Base-by-base conservation (phyloP, 2,113 vertebrate species). In the Colius striatus region DNA sequence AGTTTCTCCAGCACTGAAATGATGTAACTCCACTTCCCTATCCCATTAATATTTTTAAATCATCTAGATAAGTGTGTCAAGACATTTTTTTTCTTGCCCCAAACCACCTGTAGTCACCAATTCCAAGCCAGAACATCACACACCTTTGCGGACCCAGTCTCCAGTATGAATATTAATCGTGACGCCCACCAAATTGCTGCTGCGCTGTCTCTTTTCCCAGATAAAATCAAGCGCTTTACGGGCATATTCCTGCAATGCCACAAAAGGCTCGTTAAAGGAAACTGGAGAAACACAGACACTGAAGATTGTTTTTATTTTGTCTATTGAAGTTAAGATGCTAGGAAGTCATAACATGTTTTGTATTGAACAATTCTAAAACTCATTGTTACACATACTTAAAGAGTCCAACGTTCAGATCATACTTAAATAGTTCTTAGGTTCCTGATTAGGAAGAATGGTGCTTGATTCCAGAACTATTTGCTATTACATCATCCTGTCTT, bases 161-260 rank as follows among this genome's bases (percentile, higher is more conserved):
- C 99, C 99, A 12, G 99, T 99, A 92, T 99, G 99, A 96, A 99
- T 99, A 92, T 99, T 99, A 89, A 99, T 99, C 45, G 99, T 99
- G 43, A 99, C 99, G 6, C 99, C 99, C 85, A 99, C 99, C 84
- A 99, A 98, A 95, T 99, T 99, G 97, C 99, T 99, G 98, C 99
- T 99, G 93, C 99, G 98, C 93, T 99, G 99, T 81, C 99, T 98
- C 97, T 99, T 99, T 92, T 99, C 99, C 99, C 99, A 99, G 72
- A 99, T 98, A 95, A 99, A 99, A 98, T 99, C 99, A 84, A 99
- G 98, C 0, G 99, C 99, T 97, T 99, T 99, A 90, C 99, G 97
- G 51, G 99, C 99, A 61, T 99, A 99, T 38, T 98, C 98, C 99
- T 99, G 95, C 38, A 97, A 95, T n/a, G 85, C 48, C 88, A 91